phyloP scores from a whole-genome alignment of 2,113 vertebrate genomes.

The Athene noctua region DNA sequence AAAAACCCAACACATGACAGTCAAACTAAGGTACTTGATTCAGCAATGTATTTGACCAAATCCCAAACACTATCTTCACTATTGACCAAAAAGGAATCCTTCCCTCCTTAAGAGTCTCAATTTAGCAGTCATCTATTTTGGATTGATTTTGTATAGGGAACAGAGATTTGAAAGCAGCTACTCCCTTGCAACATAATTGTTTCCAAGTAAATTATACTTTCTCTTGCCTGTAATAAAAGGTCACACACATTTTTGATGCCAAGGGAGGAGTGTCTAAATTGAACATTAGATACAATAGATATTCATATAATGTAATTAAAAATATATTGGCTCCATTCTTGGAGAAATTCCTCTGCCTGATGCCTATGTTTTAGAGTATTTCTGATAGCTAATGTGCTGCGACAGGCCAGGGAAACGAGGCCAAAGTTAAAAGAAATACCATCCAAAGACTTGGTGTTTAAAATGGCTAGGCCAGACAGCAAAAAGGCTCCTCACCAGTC shows the following conservation, averaged over 20 bases:
- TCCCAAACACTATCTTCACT: not conserved
- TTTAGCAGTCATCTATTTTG: not conserved
- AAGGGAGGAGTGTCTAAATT: not conserved
- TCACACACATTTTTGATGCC: not conserved
- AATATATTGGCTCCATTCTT: not conserved
- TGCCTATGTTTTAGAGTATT: not conserved
- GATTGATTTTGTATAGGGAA: not conserved
- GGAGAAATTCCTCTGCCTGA: not conserved
- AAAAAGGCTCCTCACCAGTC: not conserved
- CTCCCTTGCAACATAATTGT: not conserved
- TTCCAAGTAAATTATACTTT: not conserved
- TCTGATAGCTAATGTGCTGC: not conserved
- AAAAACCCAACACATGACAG: not conserved
- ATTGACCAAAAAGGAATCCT: not conserved
- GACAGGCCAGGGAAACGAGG: not conserved
- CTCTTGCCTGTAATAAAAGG: not conserved
- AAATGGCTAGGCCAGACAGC: not conserved
- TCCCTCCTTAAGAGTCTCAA: not conserved
- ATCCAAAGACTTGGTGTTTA: not conserved
- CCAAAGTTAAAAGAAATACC: not conserved
- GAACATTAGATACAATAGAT: not conserved
- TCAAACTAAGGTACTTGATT: conserved; percentile 46
- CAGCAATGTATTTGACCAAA: conserved; percentile 20
- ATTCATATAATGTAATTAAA: not conserved
- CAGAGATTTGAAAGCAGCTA: not conserved